These are phyloP conservation scores for Agapostemon virescens DNA, from an alignment of 2,888 invertebrate species.

Conservation along the genomic window DNA sequence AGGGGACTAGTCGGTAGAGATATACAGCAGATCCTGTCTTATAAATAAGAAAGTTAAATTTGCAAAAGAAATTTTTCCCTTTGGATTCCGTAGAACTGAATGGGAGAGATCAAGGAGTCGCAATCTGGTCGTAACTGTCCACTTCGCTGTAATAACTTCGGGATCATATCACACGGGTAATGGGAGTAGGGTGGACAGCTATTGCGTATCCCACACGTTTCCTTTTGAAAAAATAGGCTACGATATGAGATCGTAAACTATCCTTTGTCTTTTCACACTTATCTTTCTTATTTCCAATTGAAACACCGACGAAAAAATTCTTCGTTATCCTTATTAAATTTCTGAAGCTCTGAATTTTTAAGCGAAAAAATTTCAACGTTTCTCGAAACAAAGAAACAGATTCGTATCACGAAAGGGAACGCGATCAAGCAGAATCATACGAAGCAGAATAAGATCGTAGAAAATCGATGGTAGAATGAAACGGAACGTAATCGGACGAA, in stretches of 20 bases:
- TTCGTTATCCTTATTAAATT: background rate
- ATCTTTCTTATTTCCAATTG: background rate
- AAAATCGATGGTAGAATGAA: background rate
- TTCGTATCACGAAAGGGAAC: background rate
- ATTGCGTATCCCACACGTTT: background rate
- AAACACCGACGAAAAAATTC: background rate
- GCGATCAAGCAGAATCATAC: background rate
- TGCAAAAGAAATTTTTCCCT: background rate
- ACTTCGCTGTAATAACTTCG: background rate
- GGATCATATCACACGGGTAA: background rate
- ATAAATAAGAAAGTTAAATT: too few relatives aligned
- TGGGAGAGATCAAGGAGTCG: background rate
- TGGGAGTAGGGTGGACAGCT: background rate
- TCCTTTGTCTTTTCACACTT: background rate
- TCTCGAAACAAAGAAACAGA: background rate
- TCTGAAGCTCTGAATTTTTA: background rate
- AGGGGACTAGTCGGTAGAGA: too few relatives aligned
- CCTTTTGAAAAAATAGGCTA: background rate
- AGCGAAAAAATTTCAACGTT: background rate
- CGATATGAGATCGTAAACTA: background rate
- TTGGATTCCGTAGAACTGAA: background rate
- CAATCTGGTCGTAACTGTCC: background rate
- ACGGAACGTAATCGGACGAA: too few relatives aligned
- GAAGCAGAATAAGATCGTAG: background rate
- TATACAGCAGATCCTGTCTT: too few relatives aligned